A percentile compares a stretch with the other conserved stretches of the same genome.
These are phyloP conservation scores for Hypocryptadius cinnamomeus DNA, from an alignment of 2,113 vertebrate genomes.

Conservation along the genomic window DNA sequence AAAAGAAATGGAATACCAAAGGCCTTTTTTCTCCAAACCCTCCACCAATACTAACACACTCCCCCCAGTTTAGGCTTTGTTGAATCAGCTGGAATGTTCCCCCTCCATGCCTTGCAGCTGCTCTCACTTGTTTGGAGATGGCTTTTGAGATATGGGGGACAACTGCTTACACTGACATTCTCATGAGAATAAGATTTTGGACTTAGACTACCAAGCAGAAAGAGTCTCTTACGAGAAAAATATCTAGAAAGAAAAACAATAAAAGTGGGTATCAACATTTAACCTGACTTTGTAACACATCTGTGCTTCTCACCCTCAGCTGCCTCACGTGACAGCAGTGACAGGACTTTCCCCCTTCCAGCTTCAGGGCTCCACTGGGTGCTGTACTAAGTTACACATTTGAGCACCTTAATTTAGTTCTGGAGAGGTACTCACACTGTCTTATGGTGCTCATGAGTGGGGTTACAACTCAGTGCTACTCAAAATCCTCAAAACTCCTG, in stretches of 20 bases:
- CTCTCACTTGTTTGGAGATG: background rate
- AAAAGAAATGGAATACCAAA: background rate
- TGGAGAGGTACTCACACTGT: background rate
- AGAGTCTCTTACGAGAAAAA: background rate
- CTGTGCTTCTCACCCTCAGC: background rate
- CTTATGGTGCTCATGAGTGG: background rate
- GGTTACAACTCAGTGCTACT: background rate
- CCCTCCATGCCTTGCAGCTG: background rate
- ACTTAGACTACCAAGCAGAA: background rate
- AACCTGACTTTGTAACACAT: background rate
- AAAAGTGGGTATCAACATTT: accelerated
- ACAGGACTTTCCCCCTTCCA: background rate
- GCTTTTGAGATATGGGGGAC: background rate
- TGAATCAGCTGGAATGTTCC: background rate
- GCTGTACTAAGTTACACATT: background rate
- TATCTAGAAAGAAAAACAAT: background rate
- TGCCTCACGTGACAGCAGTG: accelerated
- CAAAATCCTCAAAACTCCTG: background rate
- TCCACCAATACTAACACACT: background rate
- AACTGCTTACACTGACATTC: background rate
- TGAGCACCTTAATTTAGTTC: background rate
- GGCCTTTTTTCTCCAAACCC: background rate
- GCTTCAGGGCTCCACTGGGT: accelerated
- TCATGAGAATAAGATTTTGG: background rate
- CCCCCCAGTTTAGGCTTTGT: background rate